Evolutionary conservation across 2,113 vertebrate species (phyloP), one percentile per base, ranked within the genome.

Genomic region (Panthera uncia): DNA sequence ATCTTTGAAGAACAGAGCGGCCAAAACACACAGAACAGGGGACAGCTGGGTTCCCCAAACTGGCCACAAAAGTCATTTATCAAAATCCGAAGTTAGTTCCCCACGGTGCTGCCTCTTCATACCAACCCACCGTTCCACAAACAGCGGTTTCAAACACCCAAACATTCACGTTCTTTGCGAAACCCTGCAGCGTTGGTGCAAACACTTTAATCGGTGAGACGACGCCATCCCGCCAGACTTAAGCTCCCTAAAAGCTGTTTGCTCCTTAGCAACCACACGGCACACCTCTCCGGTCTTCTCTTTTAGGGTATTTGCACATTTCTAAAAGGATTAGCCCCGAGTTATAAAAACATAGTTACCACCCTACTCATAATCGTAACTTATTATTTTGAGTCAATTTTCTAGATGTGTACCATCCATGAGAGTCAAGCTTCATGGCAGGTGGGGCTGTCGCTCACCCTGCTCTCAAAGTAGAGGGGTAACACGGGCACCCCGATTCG

Each of bases 151-250:
- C 0, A 7, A 73, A 96, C 52, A n/a, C 8, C 68, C 38, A 74
- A 25, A 92, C 33, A 0, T 6, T 13, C 89, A 19, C 55, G 7
- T 85, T 83, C 55, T 80, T 80, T 13, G n/a, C 79, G n/a, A 29
- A 31, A 48, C 29, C n/a, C 61, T n/a, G 23, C 2, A 0, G 27
- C 4, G 14, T 7, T 41, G 23, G 63, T 31, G 14, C 4, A 15
- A 79, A 92, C 7, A 15, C 19, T 7, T 3, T 7, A 3, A 48
- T 57, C 52, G 31, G 52, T 3, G 5, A 29, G 52, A n/a, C 45
- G 11, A 14, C 4, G 1, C 52, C 21, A 3, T 71, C 15, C 4
- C 3, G 0, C 1, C 1, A 5, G 25, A 23, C 41, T 15, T 45
- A 16, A 45, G 52, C 25, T 55, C 50, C 61, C 81, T 8, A 33